phyloP scores from a whole-genome alignment of 2,888 invertebrate species.

The Oscheius sp. region DNA sequence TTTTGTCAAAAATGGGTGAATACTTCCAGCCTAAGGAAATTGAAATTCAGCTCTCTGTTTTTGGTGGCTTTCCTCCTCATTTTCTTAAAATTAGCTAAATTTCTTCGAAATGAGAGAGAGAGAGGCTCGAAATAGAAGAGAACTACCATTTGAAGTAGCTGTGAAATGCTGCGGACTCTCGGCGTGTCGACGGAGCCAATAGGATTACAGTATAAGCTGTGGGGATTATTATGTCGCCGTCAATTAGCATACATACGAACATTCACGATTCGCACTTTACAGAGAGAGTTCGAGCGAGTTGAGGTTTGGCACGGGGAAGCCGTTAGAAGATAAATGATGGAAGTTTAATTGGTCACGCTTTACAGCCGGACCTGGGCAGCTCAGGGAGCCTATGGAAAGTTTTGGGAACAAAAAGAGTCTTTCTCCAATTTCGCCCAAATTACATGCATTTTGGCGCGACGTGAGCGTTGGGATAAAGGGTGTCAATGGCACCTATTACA shows the following conservation, averaged over 20 bases:
- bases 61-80: too few relatives aligned
- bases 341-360: neutral
- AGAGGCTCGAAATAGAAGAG: neutral
- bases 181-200: neutral
- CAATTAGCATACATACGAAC: constrained; percentile 24
- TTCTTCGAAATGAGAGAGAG: neutral
- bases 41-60: too few relatives aligned
- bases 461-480: constrained; percentile 17
- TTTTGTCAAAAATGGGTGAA: too few relatives aligned
- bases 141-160: neutral
- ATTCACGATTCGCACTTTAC: constrained; percentile 1
- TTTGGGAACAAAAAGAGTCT: neutral
- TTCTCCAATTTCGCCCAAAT: too few relatives aligned
- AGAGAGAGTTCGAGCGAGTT: neutral
- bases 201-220: constrained; percentile 18
- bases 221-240: constrained; percentile 20
- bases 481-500: constrained; percentile 35
- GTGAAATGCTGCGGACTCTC: constrained; percentile 4
- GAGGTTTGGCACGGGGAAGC: neutral
- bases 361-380: neutral
- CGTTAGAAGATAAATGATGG: neutral
- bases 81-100: too few relatives aligned
- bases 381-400: neutral
- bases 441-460: constrained; percentile 23
- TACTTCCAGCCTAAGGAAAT: too few relatives aligned